These are phyloP conservation scores for Vireo altiloquus DNA, from an alignment of 2,113 vertebrate genomes.

Conservation along the genomic window DNA sequence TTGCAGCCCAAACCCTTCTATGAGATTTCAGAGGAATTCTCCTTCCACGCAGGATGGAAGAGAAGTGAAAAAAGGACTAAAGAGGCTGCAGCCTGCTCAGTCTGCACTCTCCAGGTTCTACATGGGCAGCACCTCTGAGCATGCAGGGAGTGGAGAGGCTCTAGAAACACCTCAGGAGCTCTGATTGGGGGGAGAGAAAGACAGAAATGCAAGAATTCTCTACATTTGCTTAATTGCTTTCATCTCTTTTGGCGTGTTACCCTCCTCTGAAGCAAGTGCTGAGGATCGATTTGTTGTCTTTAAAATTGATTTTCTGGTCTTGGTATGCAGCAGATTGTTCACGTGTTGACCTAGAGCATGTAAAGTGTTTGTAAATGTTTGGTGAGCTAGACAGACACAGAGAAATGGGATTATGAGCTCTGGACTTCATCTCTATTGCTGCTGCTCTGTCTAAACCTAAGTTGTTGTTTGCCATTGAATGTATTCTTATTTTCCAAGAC, in stretches of 20 bases:
- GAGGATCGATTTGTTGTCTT: background rate
- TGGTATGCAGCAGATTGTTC: background rate
- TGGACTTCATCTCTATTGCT: fast-evolving
- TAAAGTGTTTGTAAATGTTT: background rate
- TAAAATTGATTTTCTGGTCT: background rate
- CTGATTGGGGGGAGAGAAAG: background rate
- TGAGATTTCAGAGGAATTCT: background rate
- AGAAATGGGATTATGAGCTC: background rate
- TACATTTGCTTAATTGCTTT: background rate
- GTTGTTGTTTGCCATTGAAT: background rate
- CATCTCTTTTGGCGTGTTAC: background rate
- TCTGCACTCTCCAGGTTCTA: background rate
- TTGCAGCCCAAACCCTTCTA: background rate
- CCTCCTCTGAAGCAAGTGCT: background rate
- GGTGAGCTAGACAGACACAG: background rate
- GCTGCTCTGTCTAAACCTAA: background rate
- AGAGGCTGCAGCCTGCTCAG: background rate
- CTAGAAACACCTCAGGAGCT: background rate
- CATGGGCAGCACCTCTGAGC: background rate
- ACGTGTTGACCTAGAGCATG: fast-evolving
- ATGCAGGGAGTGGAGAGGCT: background rate
- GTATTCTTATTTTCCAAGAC: background rate
- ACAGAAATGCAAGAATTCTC: background rate
- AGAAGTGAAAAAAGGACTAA: background rate
- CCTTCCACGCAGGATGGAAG: background rate